Evolutionary conservation across 2,888 invertebrate species (phyloP), one percentile per base, ranked within the genome.

Genomic region (Chalcis sispes): DNA sequence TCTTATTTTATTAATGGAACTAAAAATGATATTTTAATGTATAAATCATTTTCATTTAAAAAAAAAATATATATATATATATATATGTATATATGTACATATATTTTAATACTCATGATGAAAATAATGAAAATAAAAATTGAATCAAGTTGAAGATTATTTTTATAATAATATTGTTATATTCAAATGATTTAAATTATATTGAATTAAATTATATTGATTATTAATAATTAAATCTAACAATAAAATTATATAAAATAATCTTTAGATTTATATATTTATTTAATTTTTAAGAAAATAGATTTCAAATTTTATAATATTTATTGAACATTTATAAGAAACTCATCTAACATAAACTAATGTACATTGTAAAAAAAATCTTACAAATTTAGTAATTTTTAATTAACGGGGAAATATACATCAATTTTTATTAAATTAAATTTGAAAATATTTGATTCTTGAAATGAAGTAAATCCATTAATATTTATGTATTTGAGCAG

Each of bases 111-210:
- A 58, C 65, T 59, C 40, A 27, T 59, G 18, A 27, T 56, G 3
- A 59, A 52, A 42, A 59, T 27, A 66, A 58, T 72, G 50, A 20
- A 72, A 72, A 72, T 36, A 64, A 65, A 65, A 59, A 64, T 7
- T 50, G 46, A 65, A 65, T 65, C 29, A 50, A 29, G n/a, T 23
- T 0, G 15, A 50, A 48, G 29, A 40, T 29, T 54, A 15, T 54
- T 54, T 27, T 27, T 13, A n/a, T n/a, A n/a, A n/a, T n/a, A n/a
- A n/a, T n/a, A n/a, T n/a, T n/a, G n/a, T n/a, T n/a, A n/a, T n/a
- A n/a, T n/a, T n/a, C n/a, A n/a, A n/a, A n/a, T n/a, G n/a, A n/a
- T n/a, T n/a, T n/a, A n/a, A n/a, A n/a, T n/a, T n/a, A n/a, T n/a
- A n/a, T n/a, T n/a, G n/a, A n/a, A n/a, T n/a, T n/a, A n/a, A n/a